A percentile compares a stretch with the other conserved stretches of the same genome.
These are phyloP conservation scores for Trichomalopsis sarcophagae DNA, from an alignment of 1,140 invertebrate genomes.

Conservation along the genomic window DNA sequence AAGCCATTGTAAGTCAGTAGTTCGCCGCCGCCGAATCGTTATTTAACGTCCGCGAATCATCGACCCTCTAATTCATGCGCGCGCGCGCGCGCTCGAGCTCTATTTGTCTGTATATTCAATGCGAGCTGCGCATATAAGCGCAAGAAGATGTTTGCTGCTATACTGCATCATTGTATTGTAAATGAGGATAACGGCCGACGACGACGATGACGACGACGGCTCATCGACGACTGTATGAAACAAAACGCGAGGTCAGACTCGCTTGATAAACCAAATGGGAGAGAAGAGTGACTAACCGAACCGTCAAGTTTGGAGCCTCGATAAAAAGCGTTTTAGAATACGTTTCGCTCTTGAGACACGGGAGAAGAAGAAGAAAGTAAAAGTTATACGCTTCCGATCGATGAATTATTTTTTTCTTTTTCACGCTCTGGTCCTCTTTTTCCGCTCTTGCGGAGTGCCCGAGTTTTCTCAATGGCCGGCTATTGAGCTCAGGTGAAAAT, in stretches of 20 bases:
- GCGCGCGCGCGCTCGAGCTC: not conserved
- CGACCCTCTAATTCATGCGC: constrained; percentile 29
- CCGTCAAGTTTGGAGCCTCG: not conserved
- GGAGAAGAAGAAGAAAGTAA: constrained; percentile 40
- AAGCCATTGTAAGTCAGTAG: constrained; percentile 20
- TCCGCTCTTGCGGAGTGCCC: not conserved
- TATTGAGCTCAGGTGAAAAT: constrained; percentile 21
- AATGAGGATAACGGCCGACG: constrained; percentile 31
- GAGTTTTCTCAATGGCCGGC: not conserved
- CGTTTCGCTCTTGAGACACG: constrained; percentile 6
- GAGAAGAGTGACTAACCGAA: constrained; percentile 29
- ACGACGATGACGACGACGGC: no score
- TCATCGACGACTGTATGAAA: constrained; percentile 37
- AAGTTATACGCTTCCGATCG: constrained; percentile 37
- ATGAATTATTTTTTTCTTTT: constrained; percentile 30
- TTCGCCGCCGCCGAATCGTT: constrained; percentile 2
- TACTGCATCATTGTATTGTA: constrained; percentile 25
- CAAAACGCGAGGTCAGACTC: constrained; percentile 49
- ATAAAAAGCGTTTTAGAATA: constrained; percentile 49
- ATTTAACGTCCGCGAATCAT: constrained; percentile 25
- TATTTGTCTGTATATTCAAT: constrained; percentile 28
- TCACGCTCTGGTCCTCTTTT: not conserved
- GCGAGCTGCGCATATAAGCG: not conserved
- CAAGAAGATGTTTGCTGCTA: not conserved
- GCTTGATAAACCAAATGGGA: constrained; percentile 43